phyloP scores from a whole-genome alignment of 2,113 vertebrate genomes.

The Eonycteris spelaea region DNA sequence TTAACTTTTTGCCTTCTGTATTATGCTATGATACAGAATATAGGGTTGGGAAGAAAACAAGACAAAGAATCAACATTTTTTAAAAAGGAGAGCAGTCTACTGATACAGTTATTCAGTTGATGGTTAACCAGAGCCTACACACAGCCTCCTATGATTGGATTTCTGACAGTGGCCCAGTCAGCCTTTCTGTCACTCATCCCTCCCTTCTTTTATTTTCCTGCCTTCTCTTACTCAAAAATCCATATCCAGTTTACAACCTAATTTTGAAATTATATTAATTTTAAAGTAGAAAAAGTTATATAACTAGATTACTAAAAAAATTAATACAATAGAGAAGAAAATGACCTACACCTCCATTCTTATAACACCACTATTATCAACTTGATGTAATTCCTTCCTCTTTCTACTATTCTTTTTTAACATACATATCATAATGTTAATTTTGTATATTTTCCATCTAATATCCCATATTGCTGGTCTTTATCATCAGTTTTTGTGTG shows the following conservation, averaged over 20 bases:
- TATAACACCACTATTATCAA: not conserved
- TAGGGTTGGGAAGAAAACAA: not conserved
- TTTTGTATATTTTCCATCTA: slow-evolving; percentile 4
- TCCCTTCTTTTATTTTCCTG: not conserved
- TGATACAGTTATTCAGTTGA: not conserved
- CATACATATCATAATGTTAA: not conserved
- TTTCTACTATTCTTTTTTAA: not conserved
- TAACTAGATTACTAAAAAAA: not conserved
- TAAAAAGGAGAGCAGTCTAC: not conserved
- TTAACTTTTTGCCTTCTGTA: not conserved
- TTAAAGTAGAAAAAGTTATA: not conserved
- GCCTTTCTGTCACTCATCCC: not conserved
- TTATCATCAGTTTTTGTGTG: not conserved
- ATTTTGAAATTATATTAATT: slow-evolving; percentile 38
- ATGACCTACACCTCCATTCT: not conserved
- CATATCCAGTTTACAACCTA: not conserved
- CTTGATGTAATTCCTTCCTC: not conserved
- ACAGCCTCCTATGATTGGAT: not conserved
- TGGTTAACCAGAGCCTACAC: not conserved
- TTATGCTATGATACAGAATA: slow-evolving; percentile 7
- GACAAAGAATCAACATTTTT: not conserved
- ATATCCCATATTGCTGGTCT: not conserved
- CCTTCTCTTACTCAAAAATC: slow-evolving; percentile 12
- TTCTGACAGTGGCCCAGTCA: not conserved
- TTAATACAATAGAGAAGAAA: not conserved